Percentiles rank a stretch among this genome's conserved stretches.
Evolutionary conservation across 2,888 invertebrate species (phyloP).

Genomic region (Meiosimyza platycephala): DNA sequence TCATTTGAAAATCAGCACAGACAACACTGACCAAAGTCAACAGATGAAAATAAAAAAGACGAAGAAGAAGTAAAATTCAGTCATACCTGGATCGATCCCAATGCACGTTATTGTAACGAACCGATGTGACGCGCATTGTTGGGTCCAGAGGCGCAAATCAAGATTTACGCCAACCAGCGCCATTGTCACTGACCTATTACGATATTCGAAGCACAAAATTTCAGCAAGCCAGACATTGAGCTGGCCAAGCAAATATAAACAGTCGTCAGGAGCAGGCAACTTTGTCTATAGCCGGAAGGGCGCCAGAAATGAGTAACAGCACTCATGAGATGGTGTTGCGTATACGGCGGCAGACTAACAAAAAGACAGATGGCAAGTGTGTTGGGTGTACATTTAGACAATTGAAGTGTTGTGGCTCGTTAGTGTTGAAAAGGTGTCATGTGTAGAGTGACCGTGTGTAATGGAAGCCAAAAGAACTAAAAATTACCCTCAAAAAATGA

Average conservation of each 20-base stretch:
- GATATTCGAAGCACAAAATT: constrained; percentile 34
- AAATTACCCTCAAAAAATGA: too few species aligned
- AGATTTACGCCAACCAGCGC: constrained; percentile 43
- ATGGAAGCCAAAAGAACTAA: too few species aligned
- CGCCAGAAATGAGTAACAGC: constrained; percentile 33
- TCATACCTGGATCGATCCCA: background rate
- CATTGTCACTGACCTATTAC: constrained; percentile 46
- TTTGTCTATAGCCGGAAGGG: constrained; percentile 25
- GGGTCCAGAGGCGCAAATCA: constrained; percentile 25
- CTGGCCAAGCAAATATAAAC: background rate
- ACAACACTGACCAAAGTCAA: background rate
- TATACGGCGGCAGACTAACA: constrained; percentile 15
- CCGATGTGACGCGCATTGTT: background rate
- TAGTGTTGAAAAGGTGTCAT: constrained; percentile 28
- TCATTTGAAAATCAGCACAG: constrained; percentile 18
- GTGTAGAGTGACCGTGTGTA: background rate
- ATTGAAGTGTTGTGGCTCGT: constrained; percentile 23
- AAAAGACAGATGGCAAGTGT: constrained; percentile 4
- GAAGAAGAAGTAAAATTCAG: background rate
- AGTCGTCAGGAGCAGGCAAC: background rate
- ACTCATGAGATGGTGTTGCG: constrained; percentile 30
- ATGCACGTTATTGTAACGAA: constrained; percentile 26
- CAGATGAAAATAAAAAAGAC: constrained; percentile 12
- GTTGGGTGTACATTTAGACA: background rate
- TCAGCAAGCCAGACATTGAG: background rate